Evolutionary conservation across 2,888 invertebrate species (phyloP), one percentile per base, ranked within the genome.

Genomic region (Macaria liturata): DNA sequence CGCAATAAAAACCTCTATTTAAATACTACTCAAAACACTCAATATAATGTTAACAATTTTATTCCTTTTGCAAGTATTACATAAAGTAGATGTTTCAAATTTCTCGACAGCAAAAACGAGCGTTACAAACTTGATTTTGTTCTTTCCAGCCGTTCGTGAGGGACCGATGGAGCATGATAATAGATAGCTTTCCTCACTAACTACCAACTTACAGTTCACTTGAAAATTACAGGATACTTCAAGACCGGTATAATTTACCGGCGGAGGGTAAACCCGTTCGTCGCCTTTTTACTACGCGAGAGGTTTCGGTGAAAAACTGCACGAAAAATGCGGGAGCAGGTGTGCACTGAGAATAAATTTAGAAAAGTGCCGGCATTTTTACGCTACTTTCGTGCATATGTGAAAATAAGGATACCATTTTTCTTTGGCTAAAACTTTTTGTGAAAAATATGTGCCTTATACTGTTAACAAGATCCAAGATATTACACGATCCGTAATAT

Each of bases 181-280:
- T 20, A 20, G 20, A 20, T 20, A 20, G 20, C 20, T 20, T 20
- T 20, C 20, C 20, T 1, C 20, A 20, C 20, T 20, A 20, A 20
- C 20, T 20, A 20, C 20, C 20, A 20, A 20, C 20, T 20, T 20
- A 20, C 20, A 20, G 63, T 55, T 54, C 53, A 49, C 57, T 55
- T 59, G 64, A 66, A 62, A 66, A 69, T 74, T 70, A 71, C 71
- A 72, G 30, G 39, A 39, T 9, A 55, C 59, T 58, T 61, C 46
- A 57, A n/a, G n/a, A 69, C 51, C 57, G 66, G 59, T 63, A 65
- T 66, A 61, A 66, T 71, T 71, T 67, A 69, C 65, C 65, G 67
- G 34, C 53, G 31, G 39, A 45, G 32, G 46, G 9, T 47, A 62
- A 64, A 30, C 40, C 32, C 45, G 63, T 58, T 48, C 53, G 61